Conservation (phyloP, 2,797 vertebrate genomes). For the Potorous gilbertii region DNA sequence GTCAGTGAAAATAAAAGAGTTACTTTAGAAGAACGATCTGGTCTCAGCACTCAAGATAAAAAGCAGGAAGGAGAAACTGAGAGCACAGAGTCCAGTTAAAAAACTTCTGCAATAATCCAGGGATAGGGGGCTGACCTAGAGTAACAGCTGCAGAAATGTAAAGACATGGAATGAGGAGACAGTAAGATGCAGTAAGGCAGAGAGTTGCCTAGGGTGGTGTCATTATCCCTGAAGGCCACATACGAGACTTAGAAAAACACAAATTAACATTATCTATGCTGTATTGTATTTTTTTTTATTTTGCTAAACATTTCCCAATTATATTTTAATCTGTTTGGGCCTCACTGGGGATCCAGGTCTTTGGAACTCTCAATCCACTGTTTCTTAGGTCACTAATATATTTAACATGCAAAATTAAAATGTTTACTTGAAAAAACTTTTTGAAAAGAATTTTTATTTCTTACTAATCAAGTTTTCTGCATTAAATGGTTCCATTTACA, state of each 20-base stretch:
- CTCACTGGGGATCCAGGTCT: background rate
- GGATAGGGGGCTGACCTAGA: background rate
- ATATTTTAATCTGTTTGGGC: background rate
- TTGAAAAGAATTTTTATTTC: background rate
- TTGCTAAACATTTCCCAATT: background rate
- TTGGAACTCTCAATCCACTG: background rate
- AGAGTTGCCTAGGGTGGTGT: background rate
- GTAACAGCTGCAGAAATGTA: background rate
- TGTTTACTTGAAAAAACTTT: background rate
- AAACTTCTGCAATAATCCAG: background rate
- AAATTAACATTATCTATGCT: background rate
- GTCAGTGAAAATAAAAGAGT: background rate
- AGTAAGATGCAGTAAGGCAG: background rate
- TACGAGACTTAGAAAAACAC: background rate
- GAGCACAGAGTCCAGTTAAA: background rate
- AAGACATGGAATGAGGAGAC: background rate
- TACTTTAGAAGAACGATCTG: background rate
- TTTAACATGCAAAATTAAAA: background rate
- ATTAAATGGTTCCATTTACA: background rate
- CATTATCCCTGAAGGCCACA: background rate
- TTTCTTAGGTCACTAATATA: background rate
- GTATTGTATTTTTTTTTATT: background rate
- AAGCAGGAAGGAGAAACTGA: background rate
- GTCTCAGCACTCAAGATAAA: background rate
- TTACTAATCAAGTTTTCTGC: background rate